These are phyloP conservation scores for Caenorhabditis uteleia DNA, from an alignment of 2,888 invertebrate species.

Conservation along the genomic window DNA sequence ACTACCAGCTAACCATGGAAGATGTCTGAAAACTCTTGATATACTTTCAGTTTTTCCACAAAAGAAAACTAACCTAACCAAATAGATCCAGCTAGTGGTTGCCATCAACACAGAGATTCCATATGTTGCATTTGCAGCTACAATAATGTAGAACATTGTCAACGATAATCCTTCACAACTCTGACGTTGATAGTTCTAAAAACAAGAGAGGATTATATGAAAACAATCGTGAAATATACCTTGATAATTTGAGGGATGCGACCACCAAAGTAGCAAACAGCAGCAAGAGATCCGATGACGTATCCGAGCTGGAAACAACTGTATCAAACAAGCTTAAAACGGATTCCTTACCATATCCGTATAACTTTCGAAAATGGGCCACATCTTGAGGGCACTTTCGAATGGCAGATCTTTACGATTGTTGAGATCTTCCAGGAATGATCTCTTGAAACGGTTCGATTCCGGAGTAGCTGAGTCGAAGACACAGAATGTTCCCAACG, in stretches of 20 bases:
- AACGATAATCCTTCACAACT: constrained; percentile 69
- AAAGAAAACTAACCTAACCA: constrained; percentile 53
- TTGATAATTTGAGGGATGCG: constrained; percentile 68
- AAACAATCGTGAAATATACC: neutral
- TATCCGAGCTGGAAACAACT: constrained; percentile 57
- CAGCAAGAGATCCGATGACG: constrained; percentile 68
- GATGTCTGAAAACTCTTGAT: constrained; percentile 63
- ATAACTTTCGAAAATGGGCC: constrained; percentile 66
- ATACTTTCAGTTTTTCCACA: neutral
- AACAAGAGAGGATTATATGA: neutral
- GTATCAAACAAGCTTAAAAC: neutral
- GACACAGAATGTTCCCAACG: constrained; percentile 39
- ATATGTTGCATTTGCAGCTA: constrained; percentile 69
- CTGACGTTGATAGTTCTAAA: constrained; percentile 60
- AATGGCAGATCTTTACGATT: constrained; percentile 20
- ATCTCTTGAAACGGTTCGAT: constrained; percentile 11
- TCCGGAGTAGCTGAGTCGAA: constrained; percentile 5
- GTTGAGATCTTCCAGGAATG: constrained; percentile 16
- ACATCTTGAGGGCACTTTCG: constrained; percentile 40
- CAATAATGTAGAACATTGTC: constrained; percentile 69
- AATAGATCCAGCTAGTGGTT: constrained; percentile 65
- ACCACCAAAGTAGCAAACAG: constrained; percentile 68
- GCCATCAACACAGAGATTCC: constrained; percentile 70
- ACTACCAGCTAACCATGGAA: constrained; percentile 72
- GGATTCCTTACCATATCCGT: constrained; percentile 53